Conservation (phyloP, 2,113 vertebrate species). For the Stercorarius parasiticus region DNA sequence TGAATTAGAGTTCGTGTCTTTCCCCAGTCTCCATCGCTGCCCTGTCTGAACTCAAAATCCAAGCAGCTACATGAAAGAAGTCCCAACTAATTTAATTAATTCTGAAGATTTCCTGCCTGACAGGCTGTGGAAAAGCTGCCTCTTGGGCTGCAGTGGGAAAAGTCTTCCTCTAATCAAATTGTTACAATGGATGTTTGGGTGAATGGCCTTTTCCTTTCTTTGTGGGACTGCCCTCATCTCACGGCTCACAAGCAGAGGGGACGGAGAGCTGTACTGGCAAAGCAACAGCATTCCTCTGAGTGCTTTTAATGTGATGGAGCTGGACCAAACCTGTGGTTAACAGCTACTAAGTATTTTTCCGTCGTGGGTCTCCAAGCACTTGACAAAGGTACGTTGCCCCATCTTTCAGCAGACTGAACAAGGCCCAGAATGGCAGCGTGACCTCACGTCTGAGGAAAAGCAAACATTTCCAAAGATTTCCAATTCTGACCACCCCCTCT, state of each 20-base stretch:
- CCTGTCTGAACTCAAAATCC: not conserved
- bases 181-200: conserved; percentile 7
- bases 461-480: not conserved
- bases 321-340: not conserved
- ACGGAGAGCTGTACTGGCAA: not conserved
- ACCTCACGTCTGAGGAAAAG: not conserved
- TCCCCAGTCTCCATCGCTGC: not conserved
- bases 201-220: conserved; percentile 23
- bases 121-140: conserved; percentile 8
- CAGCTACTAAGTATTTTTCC: conserved; percentile 39
- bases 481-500: not conserved
- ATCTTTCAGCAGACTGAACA: not conserved
- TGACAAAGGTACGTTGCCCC: not conserved
- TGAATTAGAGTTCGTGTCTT: not conserved
- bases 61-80: not conserved
- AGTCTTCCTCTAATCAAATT: conserved; percentile 5
- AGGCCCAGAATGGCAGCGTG: not conserved
- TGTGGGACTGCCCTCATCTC: not conserved
- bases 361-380: not conserved
- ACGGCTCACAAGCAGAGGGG: not conserved
- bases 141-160: not conserved
- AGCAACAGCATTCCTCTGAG: not conserved
- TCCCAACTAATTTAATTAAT: not conserved
- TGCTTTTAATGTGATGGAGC: conserved; percentile 24
- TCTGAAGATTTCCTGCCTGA: conserved; percentile 1